Evolutionary conservation across 2,888 invertebrate genomes (phyloP), one percentile per base, ranked within the genome.

Genomic region (Amphiduros pacificus): DNA sequence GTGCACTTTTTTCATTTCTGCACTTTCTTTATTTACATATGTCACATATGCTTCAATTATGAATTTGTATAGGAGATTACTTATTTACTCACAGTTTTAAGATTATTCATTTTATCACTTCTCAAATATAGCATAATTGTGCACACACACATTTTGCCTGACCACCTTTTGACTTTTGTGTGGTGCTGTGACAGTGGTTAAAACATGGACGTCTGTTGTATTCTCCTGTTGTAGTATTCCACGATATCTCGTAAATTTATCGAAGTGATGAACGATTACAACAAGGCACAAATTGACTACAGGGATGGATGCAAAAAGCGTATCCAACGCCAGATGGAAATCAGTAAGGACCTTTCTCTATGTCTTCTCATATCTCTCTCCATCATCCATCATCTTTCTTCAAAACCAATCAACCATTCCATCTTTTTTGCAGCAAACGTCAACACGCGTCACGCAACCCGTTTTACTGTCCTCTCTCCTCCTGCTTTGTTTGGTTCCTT

Each of bases 261-360:
- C 62, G 81, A 82, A 62, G 78, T 77, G 62, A 82, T 82, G 82
- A 77, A 73, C 64, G 70, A 73, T 58, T 82, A 82, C 74, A 82
- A 82, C 72, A 72, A 73, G 63, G 79, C 80, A 3, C 81, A 82
- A 70, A 70, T 82, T 55, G 78, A 80, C 68, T 82, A 82, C 71
- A 65, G 82, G 57, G 82, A 82, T 60, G 72, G 79, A 51, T 82
- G 81, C 72, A 82, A 82, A 70, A 69, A 72, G 49, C 74, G 82
- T 58, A 80, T 82, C 63, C 76, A 80, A 68, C 73, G 82, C 49
- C 82, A 82, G 65, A 79, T 82, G 77, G 81, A 82, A 68, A 82
- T 82, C 68, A 80, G 82, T 82, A 76, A 80, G 77, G 62, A 40
- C n/a, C 41, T 27, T 58, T 58, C 58, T 50, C 48, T 36, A 24